Conservation (phyloP, 2,797 vertebrate species). For the Danio tinwini region DNA sequence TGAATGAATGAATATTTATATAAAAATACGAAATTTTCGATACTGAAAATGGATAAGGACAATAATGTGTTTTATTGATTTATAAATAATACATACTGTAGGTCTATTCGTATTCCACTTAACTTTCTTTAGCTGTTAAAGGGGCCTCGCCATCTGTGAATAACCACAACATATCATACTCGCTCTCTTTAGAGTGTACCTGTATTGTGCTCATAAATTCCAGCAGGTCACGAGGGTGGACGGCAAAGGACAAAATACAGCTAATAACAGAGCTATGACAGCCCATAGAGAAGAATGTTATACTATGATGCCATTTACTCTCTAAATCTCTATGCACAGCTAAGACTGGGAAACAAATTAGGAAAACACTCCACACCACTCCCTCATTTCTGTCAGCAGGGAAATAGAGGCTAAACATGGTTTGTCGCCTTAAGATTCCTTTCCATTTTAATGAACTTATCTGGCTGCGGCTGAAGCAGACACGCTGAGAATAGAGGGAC, state of each 20-base stretch:
- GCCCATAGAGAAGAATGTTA: not conserved
- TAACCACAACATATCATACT: slow-evolving; percentile 2
- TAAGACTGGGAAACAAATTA: not conserved
- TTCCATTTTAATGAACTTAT: slow-evolving; percentile 9
- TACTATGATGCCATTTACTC: not conserved
- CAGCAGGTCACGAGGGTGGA: slow-evolving; percentile 4
- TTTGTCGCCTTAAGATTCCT: not conserved
- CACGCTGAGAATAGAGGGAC: not conserved
- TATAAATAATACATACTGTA: too few species aligned
- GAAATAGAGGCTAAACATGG: slow-evolving; percentile 5
- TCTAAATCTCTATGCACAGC: not conserved
- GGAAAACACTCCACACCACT: not conserved
- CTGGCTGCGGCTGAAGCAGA: not conserved
- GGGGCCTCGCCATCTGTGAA: not conserved
- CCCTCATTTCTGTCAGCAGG: slow-evolving; percentile 1
- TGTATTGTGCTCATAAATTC: slow-evolving; percentile 13
- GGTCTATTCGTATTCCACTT: not conserved
- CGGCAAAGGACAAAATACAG: slow-evolving; percentile 18
- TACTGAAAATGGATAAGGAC: too few species aligned
- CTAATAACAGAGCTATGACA: not conserved
- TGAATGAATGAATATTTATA: too few species aligned
- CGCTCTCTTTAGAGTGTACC: not conserved
- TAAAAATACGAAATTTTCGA: too few species aligned
- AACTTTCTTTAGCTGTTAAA: too few species aligned
- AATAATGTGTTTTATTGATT: too few species aligned